These are phyloP conservation scores for Phataginus tricuspis DNA, from an alignment of 2,797 vertebrate species.

Conservation along the genomic window DNA sequence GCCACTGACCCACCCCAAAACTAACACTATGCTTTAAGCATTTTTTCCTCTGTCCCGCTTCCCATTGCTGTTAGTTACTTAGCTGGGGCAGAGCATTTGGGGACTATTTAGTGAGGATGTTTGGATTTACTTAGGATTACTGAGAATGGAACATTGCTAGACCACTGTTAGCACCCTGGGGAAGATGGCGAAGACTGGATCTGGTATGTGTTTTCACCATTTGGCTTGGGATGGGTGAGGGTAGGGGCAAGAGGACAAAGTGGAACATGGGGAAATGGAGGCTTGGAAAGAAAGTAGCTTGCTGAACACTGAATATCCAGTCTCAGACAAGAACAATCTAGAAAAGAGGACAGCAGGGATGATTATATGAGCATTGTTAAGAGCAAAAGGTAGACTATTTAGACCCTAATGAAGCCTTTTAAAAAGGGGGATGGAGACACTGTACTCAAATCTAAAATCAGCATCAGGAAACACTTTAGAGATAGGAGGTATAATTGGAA, in stretches of 20 bases:
- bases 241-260: neutral
- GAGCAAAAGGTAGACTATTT: neutral
- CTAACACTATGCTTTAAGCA: neutral
- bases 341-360: neutral
- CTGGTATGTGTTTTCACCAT: neutral
- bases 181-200: neutral
- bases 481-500: neutral
- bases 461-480: neutral
- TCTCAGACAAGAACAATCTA: neutral
- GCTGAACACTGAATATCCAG: neutral
- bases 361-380: neutral
- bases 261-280: neutral
- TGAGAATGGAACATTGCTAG: neutral
- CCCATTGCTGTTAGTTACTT: neutral
- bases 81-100: neutral
- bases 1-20: neutral
- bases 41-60: neutral
- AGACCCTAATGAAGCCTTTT: neutral
- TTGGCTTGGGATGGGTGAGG: neutral
- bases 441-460: neutral
- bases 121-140: neutral
- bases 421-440: neutral
- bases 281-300: slow-evolving; percentile 10
- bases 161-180: neutral
- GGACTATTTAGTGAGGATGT: neutral